Conservation (phyloP, 1,140 invertebrate species). For the Drosophila tsacasi region DNA sequence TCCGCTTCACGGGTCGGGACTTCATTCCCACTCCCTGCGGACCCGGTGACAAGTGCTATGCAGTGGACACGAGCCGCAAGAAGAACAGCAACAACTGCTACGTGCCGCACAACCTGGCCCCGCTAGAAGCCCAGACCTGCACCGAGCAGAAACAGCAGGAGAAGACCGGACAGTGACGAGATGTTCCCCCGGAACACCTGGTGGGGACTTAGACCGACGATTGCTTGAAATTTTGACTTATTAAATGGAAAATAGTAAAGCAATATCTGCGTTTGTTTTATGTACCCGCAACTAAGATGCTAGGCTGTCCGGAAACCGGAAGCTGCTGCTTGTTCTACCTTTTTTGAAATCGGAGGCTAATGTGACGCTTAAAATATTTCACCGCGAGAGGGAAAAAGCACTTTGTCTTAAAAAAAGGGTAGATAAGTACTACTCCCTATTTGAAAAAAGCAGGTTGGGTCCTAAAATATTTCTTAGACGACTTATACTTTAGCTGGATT, state of each 20-base stretch:
- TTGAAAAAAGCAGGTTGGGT: too few species aligned
- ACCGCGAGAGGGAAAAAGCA: too few species aligned
- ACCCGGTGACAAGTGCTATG: constrained; percentile 51
- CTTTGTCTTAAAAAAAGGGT: too few species aligned
- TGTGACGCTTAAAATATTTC: too few species aligned
- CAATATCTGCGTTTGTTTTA: not conserved
- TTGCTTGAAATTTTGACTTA: not conserved
- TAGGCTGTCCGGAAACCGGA: too few species aligned
- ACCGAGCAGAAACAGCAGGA: not conserved
- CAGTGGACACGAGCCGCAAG: constrained; percentile 45
- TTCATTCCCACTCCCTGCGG: constrained; percentile 69
- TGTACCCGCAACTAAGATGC: not conserved
- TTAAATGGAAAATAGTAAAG: not conserved
- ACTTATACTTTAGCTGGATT: too few species aligned
- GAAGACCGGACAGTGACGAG: not conserved
- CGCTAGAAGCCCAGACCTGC: constrained; percentile 13
- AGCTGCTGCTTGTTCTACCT: too few species aligned
- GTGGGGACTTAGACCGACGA: not conserved
- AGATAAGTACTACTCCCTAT: too few species aligned
- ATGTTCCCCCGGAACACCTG: not conserved
- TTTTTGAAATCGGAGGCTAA: too few species aligned
- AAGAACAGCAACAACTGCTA: constrained; percentile 39
- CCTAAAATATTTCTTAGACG: too few species aligned
- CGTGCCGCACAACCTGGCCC: constrained; percentile 19
- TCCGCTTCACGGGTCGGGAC: constrained; percentile 59